Evolutionary conservation across 1,140 invertebrate genomes (phyloP), one percentile per base, ranked within the genome.

Genomic region (Cyphomyrmex costatus): DNA sequence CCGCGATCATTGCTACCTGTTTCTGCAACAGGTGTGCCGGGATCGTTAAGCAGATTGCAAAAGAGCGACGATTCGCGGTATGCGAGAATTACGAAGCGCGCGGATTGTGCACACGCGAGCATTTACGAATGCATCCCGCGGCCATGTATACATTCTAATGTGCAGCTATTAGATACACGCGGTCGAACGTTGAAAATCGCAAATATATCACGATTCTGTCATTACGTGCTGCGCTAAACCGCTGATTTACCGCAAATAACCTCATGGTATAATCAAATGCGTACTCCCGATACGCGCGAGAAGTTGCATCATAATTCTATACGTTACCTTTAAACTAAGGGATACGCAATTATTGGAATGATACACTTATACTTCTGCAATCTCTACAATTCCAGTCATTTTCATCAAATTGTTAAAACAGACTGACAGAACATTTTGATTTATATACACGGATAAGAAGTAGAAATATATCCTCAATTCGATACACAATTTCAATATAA

Each of bases 21-120:
- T 78, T 61, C 76, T 88, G 63, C 89, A 83, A 88, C 88, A 92
- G 91, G 91, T 92, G 90, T 89, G 86, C 82, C 85, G 46, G 71
- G 86, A 91, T 92, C 87, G 80, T 92, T 92, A 92, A 90, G 84
- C 80, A 58, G 83, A 89, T 92, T 89, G 85, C 73, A 61, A 87
- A 91, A 89, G 85, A 60, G 87, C 76, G 68, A 77, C 80, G 74
- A 89, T 79, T 80, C 79, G 60, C 61, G 88, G 80, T 80, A 85
- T 77, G 76, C 76, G 61, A 58, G 78, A 85, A 78, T 63, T 88
- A 65, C 51, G 63, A 73, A 78, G 68, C 42, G 53, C n/a, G 56
- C 58, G 60, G 60, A n/a, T 65, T 86, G 53, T 51, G 85, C 60
- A 49, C 70, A 77, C 76, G 71, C 46, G 68, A 53, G 65, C 79